Base-by-base conservation (phyloP, 2,888 invertebrate genomes). In the Eupithecia inturbata region DNA sequence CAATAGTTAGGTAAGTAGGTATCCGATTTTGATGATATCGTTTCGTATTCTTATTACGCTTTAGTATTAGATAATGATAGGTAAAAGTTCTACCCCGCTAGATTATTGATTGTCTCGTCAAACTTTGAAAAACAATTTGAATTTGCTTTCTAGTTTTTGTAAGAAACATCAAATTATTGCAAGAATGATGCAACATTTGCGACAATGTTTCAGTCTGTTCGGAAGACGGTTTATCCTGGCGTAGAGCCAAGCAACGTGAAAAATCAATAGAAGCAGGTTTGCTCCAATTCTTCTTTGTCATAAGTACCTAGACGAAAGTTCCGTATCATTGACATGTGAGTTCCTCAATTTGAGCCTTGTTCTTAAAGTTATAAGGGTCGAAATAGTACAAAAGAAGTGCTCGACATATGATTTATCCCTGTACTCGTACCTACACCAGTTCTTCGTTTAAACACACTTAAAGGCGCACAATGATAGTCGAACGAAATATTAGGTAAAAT, bases 201-300 rank as follows among this genome's bases (percentile, higher is more conserved):
- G 19, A 31, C 62, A 19, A 62, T 31, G 62, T 62, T 31, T 62
- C 62, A 31, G 19, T 31, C 26, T 3, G 57, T 57, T 26, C 22
- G 9, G 62, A 62, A 62, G 31, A 62, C 19, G 2, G 60, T 62
- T 7, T 9, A 19, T 4, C n/a, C 36, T 64, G 64, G 64, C 64
- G 36, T 9, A 12, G n/a, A 64, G 64, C 64, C 64, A n/a, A n/a
- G n/a, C n/a, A 64, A 64, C 64, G 22, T 31, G 31, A 14, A 36
- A 33, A 63, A 64, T 64, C 31, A n/a, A 36, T 64, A 64, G 10
- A 12, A 22, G 19, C 62, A 10, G 28, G 16, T 0, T 62, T 28
- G 19, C 31, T 62, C 31, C 9, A 28, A 6, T 62, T 62, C 57
- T 22, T 19, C 62, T 62, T 62, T 62, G 31, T 31, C 9, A 60